Conservation (phyloP, 2,113 vertebrate genomes). For the Glareola pratincola region DNA sequence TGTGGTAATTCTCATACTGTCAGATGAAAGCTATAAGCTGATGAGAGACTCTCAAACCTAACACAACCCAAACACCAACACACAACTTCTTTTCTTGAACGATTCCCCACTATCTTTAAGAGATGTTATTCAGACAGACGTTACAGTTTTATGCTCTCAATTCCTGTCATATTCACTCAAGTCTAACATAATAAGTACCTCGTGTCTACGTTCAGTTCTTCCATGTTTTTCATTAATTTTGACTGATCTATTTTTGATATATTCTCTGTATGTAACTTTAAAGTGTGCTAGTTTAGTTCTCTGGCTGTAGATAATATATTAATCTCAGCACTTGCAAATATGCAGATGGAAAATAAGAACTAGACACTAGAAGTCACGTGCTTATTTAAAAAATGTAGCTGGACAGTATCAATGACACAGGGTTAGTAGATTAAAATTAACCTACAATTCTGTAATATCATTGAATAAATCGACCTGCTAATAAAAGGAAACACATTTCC, state of each 20-base stretch:
- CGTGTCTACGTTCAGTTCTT: neutral
- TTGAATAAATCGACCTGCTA: conserved; percentile 41
- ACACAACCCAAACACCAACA: neutral
- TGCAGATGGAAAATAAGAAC: neutral
- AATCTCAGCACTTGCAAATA: neutral
- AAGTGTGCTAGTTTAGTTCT: neutral
- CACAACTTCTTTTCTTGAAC: neutral
- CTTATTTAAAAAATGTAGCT: conserved; percentile 8
- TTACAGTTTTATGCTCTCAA: neutral
- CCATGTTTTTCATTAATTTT: neutral
- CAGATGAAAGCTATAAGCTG: neutral
- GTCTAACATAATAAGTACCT: neutral
- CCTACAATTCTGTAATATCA: conserved; percentile 22
- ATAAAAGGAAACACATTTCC: conserved; percentile 61
- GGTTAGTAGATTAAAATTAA: conserved; percentile 53
- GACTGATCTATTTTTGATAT: neutral
- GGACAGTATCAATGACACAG: conserved; percentile 42
- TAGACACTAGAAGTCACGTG: neutral
- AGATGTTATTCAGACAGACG: neutral
- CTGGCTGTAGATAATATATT: neutral
- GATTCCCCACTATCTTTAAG: neutral
- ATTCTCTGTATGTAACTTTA: neutral
- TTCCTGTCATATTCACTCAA: neutral
- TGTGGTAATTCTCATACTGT: neutral
- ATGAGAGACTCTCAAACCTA: neutral